Evolutionary conservation across 2,113 vertebrate species (phyloP).

Genomic region (Chionodraco myersi): DNA sequence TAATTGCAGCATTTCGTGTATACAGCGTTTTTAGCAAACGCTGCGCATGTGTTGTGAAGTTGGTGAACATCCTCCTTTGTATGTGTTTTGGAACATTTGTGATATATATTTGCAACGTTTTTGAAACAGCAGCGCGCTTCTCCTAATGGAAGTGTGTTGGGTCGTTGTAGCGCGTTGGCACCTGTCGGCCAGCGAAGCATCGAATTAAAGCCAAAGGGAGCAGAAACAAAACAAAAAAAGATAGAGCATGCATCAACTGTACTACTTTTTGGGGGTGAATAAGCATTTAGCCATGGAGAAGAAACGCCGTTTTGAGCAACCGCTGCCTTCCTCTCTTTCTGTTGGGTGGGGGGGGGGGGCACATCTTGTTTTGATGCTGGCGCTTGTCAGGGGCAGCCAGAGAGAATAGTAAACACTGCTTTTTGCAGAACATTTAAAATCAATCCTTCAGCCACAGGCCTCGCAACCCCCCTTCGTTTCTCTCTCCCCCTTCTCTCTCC

Average conservation of each 20-base stretch:
- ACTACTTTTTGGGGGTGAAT: conserved; percentile 13
- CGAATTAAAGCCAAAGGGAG: background rate
- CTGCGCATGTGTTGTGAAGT: too few relatives aligned
- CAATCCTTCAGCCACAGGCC: conserved; percentile 81
- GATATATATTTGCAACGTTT: too few relatives aligned
- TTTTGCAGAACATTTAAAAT: conserved; percentile 85
- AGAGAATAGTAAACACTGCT: conserved; percentile 80
- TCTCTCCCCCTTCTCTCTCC: conserved; percentile 15
- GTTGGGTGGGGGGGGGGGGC: conserved; percentile 43
- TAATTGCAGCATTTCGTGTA: too few relatives aligned
- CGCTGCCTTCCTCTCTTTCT: conserved; percentile 26
- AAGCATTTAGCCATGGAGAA: conserved; percentile 36
- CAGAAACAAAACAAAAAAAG: background rate
- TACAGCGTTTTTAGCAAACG: too few relatives aligned
- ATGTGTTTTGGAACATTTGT: too few relatives aligned
- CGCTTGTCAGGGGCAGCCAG: conserved; percentile 77
- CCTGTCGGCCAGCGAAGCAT: too few relatives aligned
- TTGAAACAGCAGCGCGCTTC: too few relatives aligned
- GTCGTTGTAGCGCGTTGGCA: too few relatives aligned
- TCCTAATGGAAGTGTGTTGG: too few relatives aligned
- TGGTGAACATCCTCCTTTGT: too few relatives aligned
- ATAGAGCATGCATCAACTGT: background rate
- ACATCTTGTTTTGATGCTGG: conserved; percentile 79
- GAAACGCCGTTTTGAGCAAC: conserved; percentile 49
- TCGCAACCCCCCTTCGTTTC: conserved; percentile 39